Conservation (phyloP, 2,888 invertebrate species). For the Brachynemurus nebulosus region DNA sequence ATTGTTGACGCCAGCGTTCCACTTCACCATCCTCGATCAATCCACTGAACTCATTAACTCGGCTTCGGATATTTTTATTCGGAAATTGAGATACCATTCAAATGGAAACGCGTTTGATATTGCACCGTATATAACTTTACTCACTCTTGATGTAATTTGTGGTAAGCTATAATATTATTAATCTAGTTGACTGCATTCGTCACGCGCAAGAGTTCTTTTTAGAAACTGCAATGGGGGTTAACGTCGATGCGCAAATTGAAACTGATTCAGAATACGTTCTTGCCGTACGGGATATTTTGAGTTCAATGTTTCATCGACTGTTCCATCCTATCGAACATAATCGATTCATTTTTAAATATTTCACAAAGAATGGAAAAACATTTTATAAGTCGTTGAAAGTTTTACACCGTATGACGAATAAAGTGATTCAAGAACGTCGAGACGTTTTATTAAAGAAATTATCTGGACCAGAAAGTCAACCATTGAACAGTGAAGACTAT, state of each 20-base stretch:
- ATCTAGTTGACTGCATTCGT: too few relatives aligned
- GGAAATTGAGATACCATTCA: slow-evolving; percentile 17
- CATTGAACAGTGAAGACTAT: too few relatives aligned
- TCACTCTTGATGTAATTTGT: slow-evolving; percentile 26
- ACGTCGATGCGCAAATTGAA: slow-evolving; percentile 30
- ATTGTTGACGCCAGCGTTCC: slow-evolving; percentile 25
- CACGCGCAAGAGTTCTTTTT: slow-evolving; percentile 18
- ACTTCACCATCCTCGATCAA: slow-evolving; percentile 24
- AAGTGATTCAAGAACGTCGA: slow-evolving; percentile 37
- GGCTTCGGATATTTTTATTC: slow-evolving; percentile 20
- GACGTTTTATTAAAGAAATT: slow-evolving; percentile 11
- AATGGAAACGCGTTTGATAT: slow-evolving; percentile 23
- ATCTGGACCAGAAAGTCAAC: too few relatives aligned
- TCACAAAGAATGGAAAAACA: slow-evolving; percentile 41
- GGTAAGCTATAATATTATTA: slow-evolving; percentile 19
- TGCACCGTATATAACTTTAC: slow-evolving; percentile 23
- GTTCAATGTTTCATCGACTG: slow-evolving; percentile 22
- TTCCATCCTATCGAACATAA: slow-evolving; percentile 34
- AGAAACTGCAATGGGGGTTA: slow-evolving; percentile 45
- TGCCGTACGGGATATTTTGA: slow-evolving; percentile 35
- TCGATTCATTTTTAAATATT: slow-evolving; percentile 36
- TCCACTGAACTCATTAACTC: slow-evolving; percentile 13
- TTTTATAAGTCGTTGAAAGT: slow-evolving; percentile 35
- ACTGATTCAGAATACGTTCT: slow-evolving; percentile 32
- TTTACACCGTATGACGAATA: slow-evolving; percentile 39